Conservation (phyloP, 2,797 vertebrate genomes). For the Linurgus olivaceus region DNA sequence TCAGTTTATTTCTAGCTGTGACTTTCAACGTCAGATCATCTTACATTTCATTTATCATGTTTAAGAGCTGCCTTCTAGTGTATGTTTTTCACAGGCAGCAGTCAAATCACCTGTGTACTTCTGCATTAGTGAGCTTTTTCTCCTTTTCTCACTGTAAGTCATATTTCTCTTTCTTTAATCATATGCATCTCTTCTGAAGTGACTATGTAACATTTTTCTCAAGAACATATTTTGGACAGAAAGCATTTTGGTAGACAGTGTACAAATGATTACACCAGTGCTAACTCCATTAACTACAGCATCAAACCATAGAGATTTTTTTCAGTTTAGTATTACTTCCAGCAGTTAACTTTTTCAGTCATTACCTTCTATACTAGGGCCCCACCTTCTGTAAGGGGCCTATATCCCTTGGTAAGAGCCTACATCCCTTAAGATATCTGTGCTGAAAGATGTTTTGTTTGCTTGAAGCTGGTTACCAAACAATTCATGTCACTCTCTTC, state of each 20-base stretch:
- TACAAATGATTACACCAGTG: not conserved
- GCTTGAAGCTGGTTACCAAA: not conserved
- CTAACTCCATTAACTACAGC: not conserved
- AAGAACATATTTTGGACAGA: not conserved
- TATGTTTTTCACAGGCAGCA: not conserved
- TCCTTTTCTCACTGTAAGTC: not conserved
- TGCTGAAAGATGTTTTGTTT: not conserved
- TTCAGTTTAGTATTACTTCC: not conserved
- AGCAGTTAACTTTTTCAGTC: not conserved
- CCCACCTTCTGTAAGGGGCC: not conserved
- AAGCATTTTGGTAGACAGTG: not conserved
- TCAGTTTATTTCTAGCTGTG: not conserved
- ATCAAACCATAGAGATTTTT: not conserved
- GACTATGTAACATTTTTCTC: not conserved
- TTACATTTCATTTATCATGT: not conserved
- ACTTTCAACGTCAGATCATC: not conserved
- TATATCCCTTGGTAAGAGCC: not conserved
- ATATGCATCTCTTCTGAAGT: not conserved
- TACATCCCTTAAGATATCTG: not conserved
- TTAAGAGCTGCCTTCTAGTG: not conserved
- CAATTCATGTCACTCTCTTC: not conserved
- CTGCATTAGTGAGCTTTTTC: not conserved
- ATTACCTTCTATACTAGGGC: not conserved
- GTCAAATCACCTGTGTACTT: not conserved
- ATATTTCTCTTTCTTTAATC: not conserved